These are phyloP conservation scores for Caenorhabditis becei DNA, from an alignment of 2,888 invertebrate genomes.

Conservation along the genomic window DNA sequence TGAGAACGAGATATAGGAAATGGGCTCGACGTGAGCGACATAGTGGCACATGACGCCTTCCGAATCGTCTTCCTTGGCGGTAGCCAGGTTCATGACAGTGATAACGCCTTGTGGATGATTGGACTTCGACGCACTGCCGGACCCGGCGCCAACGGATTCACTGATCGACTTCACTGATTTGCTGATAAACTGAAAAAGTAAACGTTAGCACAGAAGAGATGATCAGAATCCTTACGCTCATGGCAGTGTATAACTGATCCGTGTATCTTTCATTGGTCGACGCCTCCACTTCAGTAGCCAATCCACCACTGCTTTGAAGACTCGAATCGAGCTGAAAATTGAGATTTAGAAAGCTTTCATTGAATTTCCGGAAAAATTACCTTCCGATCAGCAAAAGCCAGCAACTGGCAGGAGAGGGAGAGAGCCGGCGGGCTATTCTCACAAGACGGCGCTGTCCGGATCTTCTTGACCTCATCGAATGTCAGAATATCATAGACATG, in stretches of 20 bases:
- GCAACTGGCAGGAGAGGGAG: slow-evolving; percentile 72
- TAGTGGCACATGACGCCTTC: slow-evolving; percentile 73
- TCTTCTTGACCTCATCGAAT: slow-evolving; percentile 66
- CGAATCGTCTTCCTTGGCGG: slow-evolving; percentile 14
- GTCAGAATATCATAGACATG: slow-evolving; percentile 82
- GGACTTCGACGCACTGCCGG: slow-evolving; percentile 48
- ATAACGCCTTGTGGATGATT: slow-evolving; percentile 66
- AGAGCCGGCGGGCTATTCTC: slow-evolving; percentile 69
- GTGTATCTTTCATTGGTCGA: slow-evolving; percentile 81
- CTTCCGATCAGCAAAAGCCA: slow-evolving; percentile 75
- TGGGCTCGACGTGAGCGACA: slow-evolving; percentile 71
- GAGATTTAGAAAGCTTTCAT: background rate
- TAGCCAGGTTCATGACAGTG: slow-evolving; percentile 67
- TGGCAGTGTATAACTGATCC: slow-evolving; percentile 83
- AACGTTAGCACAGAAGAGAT: background rate
- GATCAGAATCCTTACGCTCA: slow-evolving; percentile 82
- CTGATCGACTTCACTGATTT: slow-evolving; percentile 83
- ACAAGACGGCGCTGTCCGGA: slow-evolving; percentile 66
- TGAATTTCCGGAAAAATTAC: slow-evolving; percentile 50
- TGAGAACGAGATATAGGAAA: slow-evolving; percentile 66
- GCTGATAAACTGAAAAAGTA: background rate
- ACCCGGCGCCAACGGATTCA: slow-evolving; percentile 81
- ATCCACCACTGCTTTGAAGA: slow-evolving; percentile 74
- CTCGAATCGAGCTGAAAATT: slow-evolving; percentile 82
- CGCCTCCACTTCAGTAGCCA: slow-evolving; percentile 65